Conservation (phyloP, 2,113 vertebrate species). For the Camelus bactrianus region DNA sequence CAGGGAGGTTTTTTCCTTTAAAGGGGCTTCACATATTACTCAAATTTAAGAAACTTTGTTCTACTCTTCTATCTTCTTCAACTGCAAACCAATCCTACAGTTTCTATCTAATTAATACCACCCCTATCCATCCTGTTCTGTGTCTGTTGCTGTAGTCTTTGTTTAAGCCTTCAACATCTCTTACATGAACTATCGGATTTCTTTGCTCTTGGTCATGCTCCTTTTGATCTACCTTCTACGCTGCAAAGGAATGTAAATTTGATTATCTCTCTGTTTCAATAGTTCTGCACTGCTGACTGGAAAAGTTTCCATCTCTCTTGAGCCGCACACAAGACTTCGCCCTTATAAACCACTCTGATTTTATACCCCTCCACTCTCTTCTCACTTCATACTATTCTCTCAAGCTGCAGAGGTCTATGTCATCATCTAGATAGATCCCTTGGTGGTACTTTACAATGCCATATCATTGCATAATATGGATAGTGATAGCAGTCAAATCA, state of each 20-base stretch:
- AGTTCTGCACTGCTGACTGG: background rate
- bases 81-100: background rate
- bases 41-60: background rate
- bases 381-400: background rate
- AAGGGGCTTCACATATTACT: background rate
- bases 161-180: background rate
- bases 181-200: background rate
- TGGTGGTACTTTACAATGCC: background rate
- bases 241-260: slow-evolving; percentile 5
- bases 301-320: background rate
- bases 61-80: background rate
- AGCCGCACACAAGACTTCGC: background rate
- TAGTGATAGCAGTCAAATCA: background rate
- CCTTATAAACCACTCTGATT: background rate
- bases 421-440: background rate
- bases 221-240: background rate
- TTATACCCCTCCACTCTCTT: background rate
- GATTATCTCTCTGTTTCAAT: background rate
- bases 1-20: background rate
- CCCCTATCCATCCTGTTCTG: background rate
- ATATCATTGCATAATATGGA: background rate
- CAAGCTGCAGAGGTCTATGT: background rate
- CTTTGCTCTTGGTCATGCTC: background rate
- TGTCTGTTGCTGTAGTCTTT: background rate
- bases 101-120: background rate